Base-by-base conservation (phyloP, 2,888 invertebrate genomes). In the Aphidius colemani region DNA sequence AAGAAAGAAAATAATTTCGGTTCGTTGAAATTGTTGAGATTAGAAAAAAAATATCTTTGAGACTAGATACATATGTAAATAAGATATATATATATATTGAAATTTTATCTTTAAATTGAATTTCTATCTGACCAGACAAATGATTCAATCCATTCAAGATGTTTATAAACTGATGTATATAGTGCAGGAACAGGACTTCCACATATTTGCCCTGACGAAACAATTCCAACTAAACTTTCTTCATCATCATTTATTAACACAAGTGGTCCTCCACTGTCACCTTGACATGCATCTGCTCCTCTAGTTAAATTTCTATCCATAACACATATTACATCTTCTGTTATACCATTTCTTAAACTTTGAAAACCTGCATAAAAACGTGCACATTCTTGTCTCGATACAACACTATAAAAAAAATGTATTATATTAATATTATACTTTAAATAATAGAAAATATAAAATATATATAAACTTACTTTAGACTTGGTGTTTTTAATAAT, bases 241-340 rank as follows among this genome's bases (percentile, higher is more conserved):
- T 64, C 65, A n/a, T 18, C 48, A 1, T 66, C 63, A 0, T 70
- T 63, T 4, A 72, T 40, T 68, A 78, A 67, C 6, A 80, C 45
- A 7, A 81, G 61, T 0, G 80, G 81, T 1, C 80, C 80, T 7
- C 80, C 81, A 44, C 80, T 80, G 59, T 80, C 79, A 2, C 80
- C 81, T 6, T 70, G 72, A 43, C 81, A 81, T 8, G 77, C 71
- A 50, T 81, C 77, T 8, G 78, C 56, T 11, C 67, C 58, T 53
- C 73, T 68, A 5, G 68, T 73, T 0, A 30, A 6, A 53, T 77
- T 74, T 0, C 11, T 46, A 50, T 81, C 80, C 18, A 71, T 57
- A 0, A 75, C 73, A 46, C 81, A 81, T 7, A 81, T 67, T 70
- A 79, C 69, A n/a, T 66, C 67, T 0, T 74, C 71, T 49, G 75